Evolutionary conservation across 1,140 invertebrate genomes (phyloP), one percentile per base, ranked within the genome.

Genomic region (Drosophila yakuba): DNA sequence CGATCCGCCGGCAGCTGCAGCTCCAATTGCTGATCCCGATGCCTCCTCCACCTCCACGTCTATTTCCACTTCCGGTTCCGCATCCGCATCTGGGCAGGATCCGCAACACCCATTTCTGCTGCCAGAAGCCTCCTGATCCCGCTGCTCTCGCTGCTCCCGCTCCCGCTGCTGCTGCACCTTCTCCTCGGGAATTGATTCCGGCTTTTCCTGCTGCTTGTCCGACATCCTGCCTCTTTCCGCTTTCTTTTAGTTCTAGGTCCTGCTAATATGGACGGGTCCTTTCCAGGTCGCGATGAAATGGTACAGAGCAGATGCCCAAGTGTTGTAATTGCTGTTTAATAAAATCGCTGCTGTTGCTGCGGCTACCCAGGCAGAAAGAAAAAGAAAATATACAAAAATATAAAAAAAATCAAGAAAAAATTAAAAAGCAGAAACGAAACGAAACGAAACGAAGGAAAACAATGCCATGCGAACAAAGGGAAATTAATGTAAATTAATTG

Each of bases 401-500:
- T 17, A 28, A 56, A 38, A 4, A 4, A 14, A 32, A 11, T 5
- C 20, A 59, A 58, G 41, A 17, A 1, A 50, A 35, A 25, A 56
- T 1, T 11, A 7, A 25, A 12, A 11, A 1, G 35, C 8, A 12
- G 48, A n/a, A 25, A 25, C 0, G 0, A 63, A 44, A 41, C 14
- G 8, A 64, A 50, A 51, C 23, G 17, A 55, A 44, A 54, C 8
- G 11, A 56, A 47, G 14, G 12, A 67, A 73, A 54, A 41, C 36
- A 61, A 59, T 41, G 23, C 59, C 43, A 51, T 28, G 25, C 41
- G 51, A 60, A 57, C 58, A 67, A 73, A 63, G 77, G 45, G 15
- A 83, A 83, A 56, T 51, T 81, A 81, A 86, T 81, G 68, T 58
- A 86, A 81, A 85, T 77, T 78, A 86, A 85, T 85, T 85, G 78